Conservation (phyloP, 2,888 invertebrate species). For the Spilarctia lutea region DNA sequence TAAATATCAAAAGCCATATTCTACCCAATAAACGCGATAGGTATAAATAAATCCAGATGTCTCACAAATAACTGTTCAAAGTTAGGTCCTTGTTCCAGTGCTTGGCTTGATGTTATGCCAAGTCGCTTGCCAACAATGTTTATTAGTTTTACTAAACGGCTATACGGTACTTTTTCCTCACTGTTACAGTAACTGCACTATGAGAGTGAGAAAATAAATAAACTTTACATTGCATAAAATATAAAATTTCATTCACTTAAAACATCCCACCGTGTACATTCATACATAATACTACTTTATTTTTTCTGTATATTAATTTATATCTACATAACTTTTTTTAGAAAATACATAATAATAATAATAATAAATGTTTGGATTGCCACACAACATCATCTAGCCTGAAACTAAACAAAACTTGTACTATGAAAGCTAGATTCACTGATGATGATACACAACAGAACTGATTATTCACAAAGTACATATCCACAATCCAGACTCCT, state of each 20-base stretch:
- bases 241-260: not conserved
- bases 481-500: not conserved
- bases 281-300: not conserved
- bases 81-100: conserved; percentile 1
- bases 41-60: conserved; percentile 3
- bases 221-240: not conserved
- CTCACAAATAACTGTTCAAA: conserved; percentile 6
- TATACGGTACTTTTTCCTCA: not conserved
- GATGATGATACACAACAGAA: not conserved
- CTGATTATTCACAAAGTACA: not conserved
- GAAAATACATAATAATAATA: too few relatives aligned
- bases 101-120: conserved; percentile 13
- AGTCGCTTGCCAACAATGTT: conserved; percentile 15
- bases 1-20: not conserved
- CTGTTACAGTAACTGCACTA: not conserved
- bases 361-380: too few relatives aligned
- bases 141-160: conserved; percentile 14
- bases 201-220: not conserved
- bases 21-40: not conserved
- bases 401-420: too few relatives aligned
- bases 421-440: too few relatives aligned
- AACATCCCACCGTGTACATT: not conserved
- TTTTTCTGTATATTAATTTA: too few relatives aligned
- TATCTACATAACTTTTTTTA: too few relatives aligned
- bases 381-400: too few relatives aligned